Evolutionary conservation across 2,888 invertebrate genomes (phyloP), one percentile per base, ranked within the genome.

Genomic region (Hyposoter dolosus): DNA sequence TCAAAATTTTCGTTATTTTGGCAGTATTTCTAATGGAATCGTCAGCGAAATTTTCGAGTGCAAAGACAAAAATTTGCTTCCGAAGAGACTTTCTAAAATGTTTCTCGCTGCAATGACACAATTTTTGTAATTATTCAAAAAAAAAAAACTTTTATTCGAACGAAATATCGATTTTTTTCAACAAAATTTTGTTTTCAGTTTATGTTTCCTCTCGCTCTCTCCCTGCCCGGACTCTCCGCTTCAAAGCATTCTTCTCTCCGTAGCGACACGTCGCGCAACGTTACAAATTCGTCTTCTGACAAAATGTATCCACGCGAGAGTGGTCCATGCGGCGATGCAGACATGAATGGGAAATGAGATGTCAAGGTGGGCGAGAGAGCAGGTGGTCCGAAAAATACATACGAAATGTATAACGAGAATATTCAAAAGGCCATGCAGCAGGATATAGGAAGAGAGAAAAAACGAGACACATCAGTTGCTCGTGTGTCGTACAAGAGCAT

Each of bases 371-470:
- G 82, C 87, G 88, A 89, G 88, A 89, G 68, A 45, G 92, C 93
- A 92, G 93, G 92, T 93, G 92, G 91, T 90, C 90, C 47, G 65
- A 69, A 65, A 56, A 60, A 40, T 50, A 66, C 23, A 28, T 10
- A 60, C 60, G 28, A 60, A 35, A 63, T 45, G 40, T 75, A 74
- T 74, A 10, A 60, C n/a, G 43, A 75, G 72, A 53, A 74, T 74
- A 72, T 60, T 60, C 60, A 65, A 65, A 63, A 56, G 65, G 17
- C 65, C 32, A 32, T 4, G 19, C n/a, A n/a, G n/a, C n/a, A n/a
- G n/a, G n/a, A n/a, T n/a, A n/a, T n/a, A 3, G 35, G 19, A n/a
- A 40, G 35, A 65, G 40, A 65, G 19, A 19, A 65, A n/a, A 40
- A 17, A 43, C 50, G 45, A 66, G 32, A 43, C 50, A 45, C 71